Evolutionary conservation across 1,140 invertebrate species (phyloP).

Genomic region (Camponotus pennsylvanicus): DNA sequence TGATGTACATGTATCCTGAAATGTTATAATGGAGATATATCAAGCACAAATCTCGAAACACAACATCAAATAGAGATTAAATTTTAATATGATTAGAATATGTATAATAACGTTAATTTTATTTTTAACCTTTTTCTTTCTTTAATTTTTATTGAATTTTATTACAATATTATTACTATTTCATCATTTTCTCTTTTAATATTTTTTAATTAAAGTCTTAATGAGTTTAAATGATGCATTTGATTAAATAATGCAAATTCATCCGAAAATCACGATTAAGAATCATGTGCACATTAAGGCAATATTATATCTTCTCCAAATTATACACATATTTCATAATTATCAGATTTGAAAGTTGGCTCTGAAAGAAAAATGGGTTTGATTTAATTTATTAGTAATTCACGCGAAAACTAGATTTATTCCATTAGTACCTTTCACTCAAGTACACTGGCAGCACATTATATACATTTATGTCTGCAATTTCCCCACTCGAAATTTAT

Average conservation of each 20-base stretch:
- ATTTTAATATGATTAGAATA: neutral
- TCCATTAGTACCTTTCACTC: constrained; percentile 15
- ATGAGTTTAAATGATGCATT: neutral
- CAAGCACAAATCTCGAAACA: neutral
- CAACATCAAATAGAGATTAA: neutral
- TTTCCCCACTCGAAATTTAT: neutral
- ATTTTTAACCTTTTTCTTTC: neutral
- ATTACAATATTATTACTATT: neutral
- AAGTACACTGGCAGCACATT: constrained; percentile 1
- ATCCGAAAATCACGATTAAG: neutral
- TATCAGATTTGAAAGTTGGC: neutral
- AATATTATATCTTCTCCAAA: neutral
- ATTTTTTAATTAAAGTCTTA: neutral
- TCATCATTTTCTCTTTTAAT: neutral
- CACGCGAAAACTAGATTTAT: neutral
- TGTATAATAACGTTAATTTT: neutral
- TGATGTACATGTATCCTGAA: constrained; percentile 2
- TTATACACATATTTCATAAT: neutral
- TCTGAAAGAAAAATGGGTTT: neutral
- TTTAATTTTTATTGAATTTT: constrained; percentile 5
- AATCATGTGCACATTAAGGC: neutral
- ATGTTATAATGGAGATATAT: neutral
- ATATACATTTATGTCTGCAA: neutral
- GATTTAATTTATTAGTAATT: constrained; percentile 17
- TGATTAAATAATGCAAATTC: constrained; percentile 5